A percentile compares a stretch with the other conserved stretches of the same genome.
Conservation (phyloP, 2,797 vertebrate genomes). For the Chiloscyllium punctatum region DNA sequence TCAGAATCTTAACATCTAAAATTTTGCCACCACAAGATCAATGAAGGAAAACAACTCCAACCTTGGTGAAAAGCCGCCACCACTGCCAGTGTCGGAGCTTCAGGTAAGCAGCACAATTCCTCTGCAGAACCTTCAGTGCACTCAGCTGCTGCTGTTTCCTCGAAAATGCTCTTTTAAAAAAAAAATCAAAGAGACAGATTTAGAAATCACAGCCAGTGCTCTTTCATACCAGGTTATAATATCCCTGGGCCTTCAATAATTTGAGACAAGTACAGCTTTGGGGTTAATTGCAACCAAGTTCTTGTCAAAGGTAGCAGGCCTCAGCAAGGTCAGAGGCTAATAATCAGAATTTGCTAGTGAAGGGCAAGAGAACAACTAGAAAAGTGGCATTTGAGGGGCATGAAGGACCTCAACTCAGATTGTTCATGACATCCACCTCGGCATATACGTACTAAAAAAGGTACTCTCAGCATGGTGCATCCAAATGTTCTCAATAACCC, state of each 20-base stretch:
- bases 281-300: not conserved
- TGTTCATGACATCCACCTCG: not conserved
- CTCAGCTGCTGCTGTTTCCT: conserved; percentile 96
- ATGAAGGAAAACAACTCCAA: conserved; percentile 43
- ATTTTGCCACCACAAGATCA: not conserved
- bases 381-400: not conserved
- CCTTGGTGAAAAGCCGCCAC: conserved; percentile 98
- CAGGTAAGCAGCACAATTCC: conserved; percentile 91
- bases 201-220: not conserved
- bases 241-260: not conserved
- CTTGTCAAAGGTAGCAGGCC: not conserved
- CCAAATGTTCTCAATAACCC: no score
- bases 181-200: not conserved
- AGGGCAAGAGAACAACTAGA: not conserved
- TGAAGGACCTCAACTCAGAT: not conserved
- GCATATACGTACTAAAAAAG: not conserved
- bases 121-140: conserved; percentile 88
- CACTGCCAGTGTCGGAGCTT: conserved; percentile 97
- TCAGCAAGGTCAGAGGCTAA: not conserved
- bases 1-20: not conserved
- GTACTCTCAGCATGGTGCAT: not conserved
- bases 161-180: conserved; percentile 73
- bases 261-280: not conserved
- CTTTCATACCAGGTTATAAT: not conserved
- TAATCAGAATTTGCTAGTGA: not conserved